phyloP scores from a whole-genome alignment of 2,797 vertebrate genomes.

The Pogoniulus pusillus region DNA sequence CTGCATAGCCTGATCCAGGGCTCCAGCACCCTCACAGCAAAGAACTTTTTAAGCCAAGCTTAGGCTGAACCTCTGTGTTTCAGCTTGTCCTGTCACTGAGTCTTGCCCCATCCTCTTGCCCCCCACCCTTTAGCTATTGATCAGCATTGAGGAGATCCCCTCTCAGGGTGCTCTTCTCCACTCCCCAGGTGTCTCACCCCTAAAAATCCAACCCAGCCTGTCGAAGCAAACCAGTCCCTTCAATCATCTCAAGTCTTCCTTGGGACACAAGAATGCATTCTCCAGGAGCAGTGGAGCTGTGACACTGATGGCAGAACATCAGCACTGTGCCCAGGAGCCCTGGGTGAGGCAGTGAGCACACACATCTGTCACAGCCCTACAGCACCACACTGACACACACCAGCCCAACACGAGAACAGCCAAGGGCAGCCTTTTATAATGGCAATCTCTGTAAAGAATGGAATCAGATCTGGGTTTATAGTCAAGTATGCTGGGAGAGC shows the following conservation, averaged over 20 bases:
- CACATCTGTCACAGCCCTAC: fast-evolving
- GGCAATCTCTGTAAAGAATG: not conserved
- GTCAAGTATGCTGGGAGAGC: not conserved
- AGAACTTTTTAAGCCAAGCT: too few species aligned
- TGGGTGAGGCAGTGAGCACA: fast-evolving
- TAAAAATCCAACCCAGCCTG: not conserved
- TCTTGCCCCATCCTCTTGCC: too few species aligned
- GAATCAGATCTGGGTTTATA: not conserved
- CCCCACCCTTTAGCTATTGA: too few species aligned
- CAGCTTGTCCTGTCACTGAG: too few species aligned
- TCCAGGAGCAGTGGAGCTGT: fast-evolving
- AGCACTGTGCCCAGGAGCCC: not conserved
- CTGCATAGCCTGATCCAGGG: too few species aligned
- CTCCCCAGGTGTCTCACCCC: too few species aligned
- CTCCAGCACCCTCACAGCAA: too few species aligned
- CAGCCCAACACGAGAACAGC: fast-evolving
- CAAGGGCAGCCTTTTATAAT: not conserved
- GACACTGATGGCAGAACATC: not conserved
- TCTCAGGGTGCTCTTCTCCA: too few species aligned
- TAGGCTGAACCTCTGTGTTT: too few species aligned
- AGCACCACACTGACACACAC: fast-evolving
- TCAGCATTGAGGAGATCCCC: too few species aligned
- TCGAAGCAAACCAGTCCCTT: not conserved
- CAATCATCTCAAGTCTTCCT: not conserved
- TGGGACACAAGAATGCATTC: fast-evolving